Evolutionary conservation across 2,113 vertebrate genomes (phyloP), one percentile per base, ranked within the genome.

Genomic region (Corythaixoides concolor): DNA sequence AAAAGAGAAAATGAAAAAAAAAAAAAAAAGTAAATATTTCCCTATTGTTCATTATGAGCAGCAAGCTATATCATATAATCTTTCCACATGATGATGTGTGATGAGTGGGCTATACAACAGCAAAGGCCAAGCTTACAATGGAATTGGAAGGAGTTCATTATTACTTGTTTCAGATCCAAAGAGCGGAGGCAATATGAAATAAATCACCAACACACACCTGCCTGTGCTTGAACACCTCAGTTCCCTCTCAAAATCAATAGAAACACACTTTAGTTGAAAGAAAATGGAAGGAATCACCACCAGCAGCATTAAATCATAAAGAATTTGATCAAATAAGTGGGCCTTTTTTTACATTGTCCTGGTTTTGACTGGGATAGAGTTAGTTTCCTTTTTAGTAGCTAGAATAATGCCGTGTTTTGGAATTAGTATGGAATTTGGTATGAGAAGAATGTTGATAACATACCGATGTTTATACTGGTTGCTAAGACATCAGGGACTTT

Each of bases 111-210:
- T 66, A 41, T 27, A 74, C n/a, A 79, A 89, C 20, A 88, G 19
- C n/a, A 85, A 88, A 91, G 18, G 67, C 82, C 58, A 66, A 50
- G 19, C 28, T 88, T 73, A 73, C 53, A 91, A 16, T 5, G 5
- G 32, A 83, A 81, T 88, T 88, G 76, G 62, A 93, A 93, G 32
- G 20, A 93, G 33, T 59, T 85, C 41, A 67, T 77, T 86, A 83
- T 62, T 88, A 41, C 19, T 89, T 88, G 28, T 83, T 93, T 95
- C 59, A 91, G 83, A 88, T 73, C 37, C 82, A 89, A 94, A 76
- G 20, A 92, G 43, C 7, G 85, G 43, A 79, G 5, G 15, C 33
- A 64, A 4, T 63, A 74, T 58, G 47, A 93, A 94, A 53, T 74
- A 85, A 88, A 94, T 69, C 70, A 88, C 23, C 59, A 69, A 58